These are phyloP conservation scores for Copidosoma floridanum DNA, from an alignment of 1,140 invertebrate species.

Conservation along the genomic window DNA sequence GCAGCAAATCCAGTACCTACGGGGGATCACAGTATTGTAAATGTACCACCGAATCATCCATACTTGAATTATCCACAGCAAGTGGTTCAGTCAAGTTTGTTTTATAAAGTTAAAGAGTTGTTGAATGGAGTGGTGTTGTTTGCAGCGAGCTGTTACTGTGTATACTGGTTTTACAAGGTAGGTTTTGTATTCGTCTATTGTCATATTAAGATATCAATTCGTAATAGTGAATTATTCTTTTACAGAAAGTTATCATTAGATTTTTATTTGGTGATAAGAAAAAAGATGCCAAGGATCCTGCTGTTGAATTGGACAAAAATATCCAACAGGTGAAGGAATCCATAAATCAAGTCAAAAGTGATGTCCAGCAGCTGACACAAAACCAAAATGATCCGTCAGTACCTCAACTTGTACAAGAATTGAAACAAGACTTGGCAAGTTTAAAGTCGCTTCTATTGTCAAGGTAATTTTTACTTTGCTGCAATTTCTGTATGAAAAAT, in stretches of 20 bases:
- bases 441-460: constrained; percentile 75
- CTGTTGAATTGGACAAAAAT: constrained; percentile 67
- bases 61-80: constrained; percentile 42
- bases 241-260: constrained; percentile 66
- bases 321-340: constrained; percentile 64
- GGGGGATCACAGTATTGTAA: constrained; percentile 42
- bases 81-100: constrained; percentile 52
- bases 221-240: constrained; percentile 23
- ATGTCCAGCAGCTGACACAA: constrained; percentile 59
- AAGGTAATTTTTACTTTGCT: constrained; percentile 54
- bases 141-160: constrained; percentile 67
- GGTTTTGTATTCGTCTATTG: constrained; percentile 3
- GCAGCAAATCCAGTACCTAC: constrained; percentile 41
- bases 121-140: constrained; percentile 68
- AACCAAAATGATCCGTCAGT: constrained; percentile 56
- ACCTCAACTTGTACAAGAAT: constrained; percentile 64
- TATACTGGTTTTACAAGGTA: constrained; percentile 76
- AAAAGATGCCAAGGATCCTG: constrained; percentile 62
- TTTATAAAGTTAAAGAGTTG: constrained; percentile 64
- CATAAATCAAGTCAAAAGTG: constrained; percentile 59
- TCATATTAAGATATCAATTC: constrained; percentile 4
- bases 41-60: constrained; percentile 43
- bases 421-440: constrained; percentile 73
- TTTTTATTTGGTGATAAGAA: constrained; percentile 66
- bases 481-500: no score